Percentiles rank a stretch among this genome's conserved stretches.
Evolutionary conservation across 2,888 invertebrate genomes (phyloP).

Genomic region (Druceiella hillmani): DNA sequence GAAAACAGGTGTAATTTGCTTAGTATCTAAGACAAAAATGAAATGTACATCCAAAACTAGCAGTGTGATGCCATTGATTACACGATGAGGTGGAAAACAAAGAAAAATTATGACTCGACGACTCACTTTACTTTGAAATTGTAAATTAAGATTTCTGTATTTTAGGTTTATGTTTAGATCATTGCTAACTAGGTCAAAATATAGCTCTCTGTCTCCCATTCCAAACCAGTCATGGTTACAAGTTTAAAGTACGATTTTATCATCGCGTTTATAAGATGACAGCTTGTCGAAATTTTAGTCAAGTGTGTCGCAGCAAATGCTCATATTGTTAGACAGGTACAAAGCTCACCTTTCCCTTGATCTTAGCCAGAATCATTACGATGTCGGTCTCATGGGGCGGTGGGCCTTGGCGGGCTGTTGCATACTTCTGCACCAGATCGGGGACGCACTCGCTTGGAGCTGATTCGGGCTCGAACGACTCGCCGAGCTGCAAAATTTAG

Average conservation of each 20-base stretch:
- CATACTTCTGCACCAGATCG: constrained; percentile 13
- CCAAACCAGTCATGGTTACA: too few relatives aligned
- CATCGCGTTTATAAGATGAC: constrained; percentile 1
- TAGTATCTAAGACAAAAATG: too few relatives aligned
- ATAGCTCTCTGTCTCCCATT: too few relatives aligned
- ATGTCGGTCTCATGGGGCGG: constrained; percentile 55
- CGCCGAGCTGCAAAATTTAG: neutral
- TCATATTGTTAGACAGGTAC: neutral
- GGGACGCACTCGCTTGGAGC: constrained; percentile 11
- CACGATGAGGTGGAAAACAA: too few relatives aligned
- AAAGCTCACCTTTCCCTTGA: constrained; percentile 56
- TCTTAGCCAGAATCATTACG: constrained; percentile 65
- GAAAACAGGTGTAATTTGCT: too few relatives aligned
- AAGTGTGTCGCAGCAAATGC: neutral
- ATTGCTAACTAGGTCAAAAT: too few relatives aligned
- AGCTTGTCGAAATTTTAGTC: neutral
- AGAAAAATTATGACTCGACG: too few relatives aligned
- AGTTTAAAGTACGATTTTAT: neutral
- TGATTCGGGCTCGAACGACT: neutral
- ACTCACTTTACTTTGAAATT: too few relatives aligned
- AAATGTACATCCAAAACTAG: too few relatives aligned
- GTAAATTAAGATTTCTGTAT: too few relatives aligned
- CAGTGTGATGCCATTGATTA: too few relatives aligned
- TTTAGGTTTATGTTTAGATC: too few relatives aligned
- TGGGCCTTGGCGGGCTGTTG: constrained; percentile 26